These are phyloP conservation scores for Pachymerium ferrugineum DNA, from an alignment of 2,888 invertebrate genomes.

Conservation along the genomic window DNA sequence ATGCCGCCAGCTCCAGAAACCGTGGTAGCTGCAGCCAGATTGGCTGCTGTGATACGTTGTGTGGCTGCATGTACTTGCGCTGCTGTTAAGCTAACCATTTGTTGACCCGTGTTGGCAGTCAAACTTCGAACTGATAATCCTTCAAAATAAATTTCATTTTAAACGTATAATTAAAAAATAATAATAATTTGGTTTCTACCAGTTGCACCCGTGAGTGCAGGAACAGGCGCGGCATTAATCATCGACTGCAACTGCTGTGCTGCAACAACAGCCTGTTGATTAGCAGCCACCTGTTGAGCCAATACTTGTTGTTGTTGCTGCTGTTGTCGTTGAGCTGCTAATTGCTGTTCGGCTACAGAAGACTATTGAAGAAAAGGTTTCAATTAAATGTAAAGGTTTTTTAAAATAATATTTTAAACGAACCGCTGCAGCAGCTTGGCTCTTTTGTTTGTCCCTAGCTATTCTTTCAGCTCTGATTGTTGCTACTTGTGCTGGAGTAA, in stretches of 20 bases:
- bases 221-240: slow-evolving; percentile 31
- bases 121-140: slow-evolving; percentile 5
- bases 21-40: slow-evolving; percentile 29
- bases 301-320: slow-evolving; percentile 48
- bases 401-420: not conserved
- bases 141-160: not conserved
- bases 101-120: not conserved
- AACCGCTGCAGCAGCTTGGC: slow-evolving; percentile 35
- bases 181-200: no score
- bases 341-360: slow-evolving; percentile 42
- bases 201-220: no score
- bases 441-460: slow-evolving; percentile 70
- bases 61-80: slow-evolving; percentile 29
- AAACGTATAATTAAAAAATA: not conserved
- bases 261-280: slow-evolving; percentile 36
- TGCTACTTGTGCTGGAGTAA: slow-evolving; percentile 75
- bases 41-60: slow-evolving; percentile 13
- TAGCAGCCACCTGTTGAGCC: not conserved
- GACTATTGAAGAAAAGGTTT: not conserved
- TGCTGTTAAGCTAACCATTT: slow-evolving; percentile 23
- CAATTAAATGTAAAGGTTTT: not conserved
- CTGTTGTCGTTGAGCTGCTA: slow-evolving; percentile 46
- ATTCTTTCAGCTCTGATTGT: slow-evolving; percentile 74
- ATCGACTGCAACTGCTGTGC: slow-evolving; percentile 37
- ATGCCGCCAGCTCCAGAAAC: not conserved